Percentiles rank a stretch among this genome's conserved stretches.
These are phyloP conservation scores for Zapus hudsonius DNA, from an alignment of 2,113 vertebrate genomes.

Conservation along the genomic window DNA sequence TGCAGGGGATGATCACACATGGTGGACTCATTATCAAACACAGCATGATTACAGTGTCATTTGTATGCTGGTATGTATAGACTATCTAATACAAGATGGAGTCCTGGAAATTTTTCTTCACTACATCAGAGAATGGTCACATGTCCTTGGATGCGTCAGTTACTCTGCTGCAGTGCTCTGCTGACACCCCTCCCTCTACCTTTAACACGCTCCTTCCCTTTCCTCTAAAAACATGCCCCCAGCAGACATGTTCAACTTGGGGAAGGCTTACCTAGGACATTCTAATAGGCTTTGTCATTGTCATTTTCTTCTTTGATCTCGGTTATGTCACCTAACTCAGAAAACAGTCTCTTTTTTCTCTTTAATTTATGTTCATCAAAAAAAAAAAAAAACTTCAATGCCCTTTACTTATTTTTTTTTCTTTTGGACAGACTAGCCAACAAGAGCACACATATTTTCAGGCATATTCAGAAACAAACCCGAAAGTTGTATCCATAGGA, in stretches of 20 bases:
- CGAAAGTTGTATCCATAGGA: slow-evolving; percentile 39
- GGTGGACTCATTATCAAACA: neutral
- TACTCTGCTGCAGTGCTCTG: slow-evolving; percentile 73
- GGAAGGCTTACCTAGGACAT: slow-evolving; percentile 46
- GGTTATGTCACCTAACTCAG: slow-evolving; percentile 44
- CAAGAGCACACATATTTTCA: slow-evolving; percentile 23
- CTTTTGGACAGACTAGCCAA: slow-evolving; percentile 1
- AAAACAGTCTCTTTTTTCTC: slow-evolving; percentile 35
- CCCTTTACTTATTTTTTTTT: neutral
- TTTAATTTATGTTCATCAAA: slow-evolving; percentile 44
- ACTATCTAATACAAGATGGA: slow-evolving; percentile 78
- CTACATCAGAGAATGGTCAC: slow-evolving; percentile 68
- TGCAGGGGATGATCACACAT: neutral
- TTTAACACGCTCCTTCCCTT: neutral
- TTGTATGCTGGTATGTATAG: slow-evolving; percentile 41
- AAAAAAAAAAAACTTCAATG: slow-evolving; percentile 31
- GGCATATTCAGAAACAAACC: slow-evolving; percentile 21
- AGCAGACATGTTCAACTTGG: slow-evolving; percentile 64
- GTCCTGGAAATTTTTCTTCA: slow-evolving; percentile 73
- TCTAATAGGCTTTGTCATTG: slow-evolving; percentile 48
- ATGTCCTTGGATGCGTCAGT: slow-evolving; percentile 68
- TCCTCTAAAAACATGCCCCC: slow-evolving; percentile 49
- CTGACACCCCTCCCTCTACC: slow-evolving; percentile 17
- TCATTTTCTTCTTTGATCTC: slow-evolving; percentile 25
- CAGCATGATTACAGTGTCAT: neutral